These are phyloP conservation scores for Philonicus albiceps DNA, from an alignment of 2,888 invertebrate genomes.

Conservation along the genomic window DNA sequence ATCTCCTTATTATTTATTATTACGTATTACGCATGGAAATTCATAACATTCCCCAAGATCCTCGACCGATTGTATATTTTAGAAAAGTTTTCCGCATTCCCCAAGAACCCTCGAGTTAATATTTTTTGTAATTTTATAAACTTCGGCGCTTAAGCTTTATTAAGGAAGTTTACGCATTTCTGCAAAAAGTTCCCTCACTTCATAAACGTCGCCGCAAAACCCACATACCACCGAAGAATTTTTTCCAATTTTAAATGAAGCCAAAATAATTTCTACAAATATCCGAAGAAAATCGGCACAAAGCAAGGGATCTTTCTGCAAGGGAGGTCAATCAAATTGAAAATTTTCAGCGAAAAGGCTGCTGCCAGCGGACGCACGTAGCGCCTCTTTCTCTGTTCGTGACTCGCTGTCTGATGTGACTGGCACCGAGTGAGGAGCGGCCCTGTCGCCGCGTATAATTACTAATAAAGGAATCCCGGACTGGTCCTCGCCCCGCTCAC, in stretches of 20 bases:
- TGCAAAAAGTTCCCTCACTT: background rate
- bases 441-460: conserved; percentile 18
- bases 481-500: background rate
- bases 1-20: background rate
- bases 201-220: background rate
- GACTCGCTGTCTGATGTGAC: conserved; percentile 19
- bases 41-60: background rate
- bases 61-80: background rate
- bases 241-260: background rate
- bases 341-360: background rate
- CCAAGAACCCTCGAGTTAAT: background rate
- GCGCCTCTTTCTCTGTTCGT: background rate
- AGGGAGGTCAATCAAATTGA: conserved; percentile 11
- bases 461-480: conserved; percentile 21
- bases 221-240: background rate
- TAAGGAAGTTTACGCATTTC: background rate
- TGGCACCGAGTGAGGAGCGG: conserved; percentile 5
- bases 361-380: background rate
- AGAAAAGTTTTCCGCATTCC: background rate
- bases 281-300: background rate
- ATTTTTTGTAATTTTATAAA: background rate
- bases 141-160: background rate
- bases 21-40: background rate
- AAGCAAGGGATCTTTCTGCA: background rate
- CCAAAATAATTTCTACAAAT: background rate